These are phyloP conservation scores for Rhingia campestris DNA, from an alignment of 2,888 invertebrate species.

Conservation along the genomic window DNA sequence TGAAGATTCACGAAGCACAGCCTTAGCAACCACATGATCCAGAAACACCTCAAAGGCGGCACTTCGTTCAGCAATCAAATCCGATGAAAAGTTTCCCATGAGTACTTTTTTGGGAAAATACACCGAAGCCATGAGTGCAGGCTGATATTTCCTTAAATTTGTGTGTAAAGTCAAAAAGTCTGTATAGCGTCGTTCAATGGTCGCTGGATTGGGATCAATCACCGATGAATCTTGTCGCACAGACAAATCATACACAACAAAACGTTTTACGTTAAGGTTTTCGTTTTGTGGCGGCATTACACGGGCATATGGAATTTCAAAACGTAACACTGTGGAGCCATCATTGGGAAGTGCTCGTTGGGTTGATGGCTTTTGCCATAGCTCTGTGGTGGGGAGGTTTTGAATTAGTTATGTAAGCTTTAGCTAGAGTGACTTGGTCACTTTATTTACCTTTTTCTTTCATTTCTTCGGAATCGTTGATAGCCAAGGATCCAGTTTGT, in stretches of 20 bases:
- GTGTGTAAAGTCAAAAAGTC: constrained; percentile 87
- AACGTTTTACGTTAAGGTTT: constrained; percentile 84
- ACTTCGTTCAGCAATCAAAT: constrained; percentile 86
- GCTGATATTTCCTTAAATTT: constrained; percentile 85
- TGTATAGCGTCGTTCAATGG: constrained; percentile 88
- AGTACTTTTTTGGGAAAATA: constrained; percentile 88
- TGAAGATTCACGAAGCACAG: constrained; percentile 85
- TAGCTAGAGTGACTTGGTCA: neutral
- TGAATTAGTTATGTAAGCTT: constrained; percentile 32
- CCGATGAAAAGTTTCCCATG: constrained; percentile 88
- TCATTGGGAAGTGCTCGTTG: constrained; percentile 77
- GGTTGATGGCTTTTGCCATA: constrained; percentile 80
- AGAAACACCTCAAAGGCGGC: constrained; percentile 87
- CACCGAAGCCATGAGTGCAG: constrained; percentile 84
- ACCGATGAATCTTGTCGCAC: constrained; percentile 85
- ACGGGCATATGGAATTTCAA: constrained; percentile 88
- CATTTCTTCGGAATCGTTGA: constrained; percentile 76
- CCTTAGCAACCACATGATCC: constrained; percentile 84
- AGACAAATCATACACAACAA: constrained; percentile 88
- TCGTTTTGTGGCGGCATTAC: constrained; percentile 86
- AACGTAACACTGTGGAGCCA: constrained; percentile 80
- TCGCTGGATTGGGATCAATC: constrained; percentile 85
- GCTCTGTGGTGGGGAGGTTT: constrained; percentile 75
- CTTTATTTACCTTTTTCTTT: constrained; percentile 77
- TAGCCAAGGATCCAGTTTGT: constrained; percentile 80